Conservation (phyloP, 2,113 vertebrate species). For the Cinclus mexicanus region DNA sequence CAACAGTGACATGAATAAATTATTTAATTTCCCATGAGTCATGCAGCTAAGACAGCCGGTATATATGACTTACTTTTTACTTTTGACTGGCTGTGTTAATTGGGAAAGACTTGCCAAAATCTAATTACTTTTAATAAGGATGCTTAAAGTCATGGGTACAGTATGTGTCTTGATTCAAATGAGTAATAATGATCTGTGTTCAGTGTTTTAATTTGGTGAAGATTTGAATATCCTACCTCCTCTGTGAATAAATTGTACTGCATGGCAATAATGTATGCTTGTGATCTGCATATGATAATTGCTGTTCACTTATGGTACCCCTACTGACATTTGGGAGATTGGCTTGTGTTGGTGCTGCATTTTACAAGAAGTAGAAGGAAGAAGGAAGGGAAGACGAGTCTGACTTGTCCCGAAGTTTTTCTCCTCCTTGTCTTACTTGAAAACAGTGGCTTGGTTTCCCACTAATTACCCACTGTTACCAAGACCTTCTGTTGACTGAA, state of each 20-base stretch:
- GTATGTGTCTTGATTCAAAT: slow-evolving; percentile 30
- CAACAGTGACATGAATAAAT: background rate
- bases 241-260: slow-evolving; percentile 5
- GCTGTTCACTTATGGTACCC: background rate
- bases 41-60: background rate
- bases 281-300: background rate
- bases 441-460: background rate
- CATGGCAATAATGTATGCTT: background rate
- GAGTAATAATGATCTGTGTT: slow-evolving; percentile 6
- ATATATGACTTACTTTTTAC: background rate
- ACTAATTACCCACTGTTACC: background rate
- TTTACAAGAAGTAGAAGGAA: background rate
- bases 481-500: background rate
- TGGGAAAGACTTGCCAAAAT: slow-evolving; percentile 33
- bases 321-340: background rate
- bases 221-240: background rate
- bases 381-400: background rate
- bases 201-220: slow-evolving; percentile 33
- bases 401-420: background rate
- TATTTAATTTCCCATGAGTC: background rate
- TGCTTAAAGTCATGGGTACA: background rate
- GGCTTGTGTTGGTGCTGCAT: background rate
- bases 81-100: slow-evolving; percentile 1
- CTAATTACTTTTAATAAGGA: slow-evolving; percentile 34
- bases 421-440: background rate